Conservation (phyloP, 2,113 vertebrate species). For the Todiramphus chloris region DNA sequence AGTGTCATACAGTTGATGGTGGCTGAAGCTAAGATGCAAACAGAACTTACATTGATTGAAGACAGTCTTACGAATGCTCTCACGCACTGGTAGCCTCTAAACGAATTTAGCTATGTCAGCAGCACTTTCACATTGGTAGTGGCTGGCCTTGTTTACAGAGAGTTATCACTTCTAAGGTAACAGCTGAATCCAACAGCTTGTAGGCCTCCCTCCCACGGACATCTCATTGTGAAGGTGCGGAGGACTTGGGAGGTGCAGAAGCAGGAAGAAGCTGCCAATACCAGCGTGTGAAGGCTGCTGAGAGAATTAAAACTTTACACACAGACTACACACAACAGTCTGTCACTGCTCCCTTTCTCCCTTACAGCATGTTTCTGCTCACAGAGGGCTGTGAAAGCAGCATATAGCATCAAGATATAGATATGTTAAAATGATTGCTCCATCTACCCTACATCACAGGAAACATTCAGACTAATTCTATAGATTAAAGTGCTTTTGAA, state of each 20-base stretch:
- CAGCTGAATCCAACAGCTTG: conserved; percentile 10
- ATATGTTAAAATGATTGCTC: neutral
- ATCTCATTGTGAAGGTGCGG: neutral
- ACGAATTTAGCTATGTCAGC: neutral
- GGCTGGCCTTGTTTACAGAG: neutral
- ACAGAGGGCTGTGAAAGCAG: neutral
- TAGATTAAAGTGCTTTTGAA: neutral
- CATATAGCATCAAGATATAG: neutral
- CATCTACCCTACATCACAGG: neutral
- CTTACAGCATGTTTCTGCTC: neutral
- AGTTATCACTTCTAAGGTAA: neutral
- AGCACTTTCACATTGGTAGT: neutral
- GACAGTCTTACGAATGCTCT: neutral
- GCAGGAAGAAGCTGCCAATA: neutral
- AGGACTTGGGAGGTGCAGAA: neutral
- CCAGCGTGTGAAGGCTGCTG: neutral
- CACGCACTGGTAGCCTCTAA: neutral
- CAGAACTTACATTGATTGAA: neutral
- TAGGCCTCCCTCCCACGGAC: neutral
- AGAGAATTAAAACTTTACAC: neutral
- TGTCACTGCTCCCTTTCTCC: neutral
- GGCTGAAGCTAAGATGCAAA: neutral
- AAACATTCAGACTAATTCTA: neutral
- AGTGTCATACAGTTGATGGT: neutral
- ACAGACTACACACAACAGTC: neutral